Base-by-base conservation (phyloP, 2,888 invertebrate species). In the Nezara viridula region DNA sequence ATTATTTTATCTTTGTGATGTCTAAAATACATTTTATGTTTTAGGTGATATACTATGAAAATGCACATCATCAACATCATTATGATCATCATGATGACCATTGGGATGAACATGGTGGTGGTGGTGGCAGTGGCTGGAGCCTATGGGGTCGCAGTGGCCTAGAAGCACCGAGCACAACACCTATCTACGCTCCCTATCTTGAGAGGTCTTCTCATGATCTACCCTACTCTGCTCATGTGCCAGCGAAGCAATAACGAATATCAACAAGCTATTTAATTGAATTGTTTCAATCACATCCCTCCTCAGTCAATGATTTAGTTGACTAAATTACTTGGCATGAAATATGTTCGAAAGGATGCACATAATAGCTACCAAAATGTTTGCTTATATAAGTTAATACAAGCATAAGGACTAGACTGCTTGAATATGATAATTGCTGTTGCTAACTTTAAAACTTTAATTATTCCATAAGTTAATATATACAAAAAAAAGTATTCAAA, bases 1-100 rank as follows among this genome's bases (percentile, higher is more conserved):
- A 19, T 37, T 73, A 19, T 32, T 32, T 37, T 73, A 37, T 73
- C 14, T 16, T 60, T 16, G 6, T n/a, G 5, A 60, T 60, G 27
- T 27, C 32, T 21, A 37, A 73, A 73, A 37, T 73, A 37, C 27
- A 73, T 21, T 1, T 2, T 37, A 32, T 40, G 50, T 73, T 85
- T 37, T 44, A 91, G 91, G 91, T 91, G 44, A 91, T 91, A 66
- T 92, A 92, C 90, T 92, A 92, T 90, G 92, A 92, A 89, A 91
- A 92, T 85, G 92, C 91, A 27, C 92, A 92, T 88, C 92, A 92
- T 88, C 91, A 92, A 88, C 92, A 92, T 90, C 91, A 91, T 89
- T 92, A 92, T 88, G 92, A 92, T 90, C 91, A 91, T 21, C 89
- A 90, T 85, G 90, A 90, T 27, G 91, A 91, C 73, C 91, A 91